Base-by-base conservation (phyloP, 2,888 invertebrate species). In the Heliconius ethilla region DNA sequence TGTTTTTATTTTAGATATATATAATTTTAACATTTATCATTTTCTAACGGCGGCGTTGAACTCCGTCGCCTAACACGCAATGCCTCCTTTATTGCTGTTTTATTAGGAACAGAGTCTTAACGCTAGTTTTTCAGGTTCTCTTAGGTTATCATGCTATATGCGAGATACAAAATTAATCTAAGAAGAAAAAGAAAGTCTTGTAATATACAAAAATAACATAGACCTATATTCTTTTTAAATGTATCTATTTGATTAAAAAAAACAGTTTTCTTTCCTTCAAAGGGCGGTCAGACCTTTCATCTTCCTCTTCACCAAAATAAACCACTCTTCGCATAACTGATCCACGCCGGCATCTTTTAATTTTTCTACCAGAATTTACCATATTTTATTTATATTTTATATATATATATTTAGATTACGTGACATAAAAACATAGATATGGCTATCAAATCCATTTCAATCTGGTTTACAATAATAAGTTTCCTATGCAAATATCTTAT, bases 401-500 rank as follows among this genome's bases (percentile, higher is more conserved):
- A 59, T 59, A 70, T 25, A 72, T 59, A 70, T 25, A 72, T 59
- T 59, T 72, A 33, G n/a, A 33, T 29, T 33, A 63, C 63, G 62
- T 74, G 63, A 29, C 63, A 63, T 45, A 22, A 74, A 74, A 74
- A 65, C 74, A 74, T 74, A 45, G 37, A 45, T 74, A 74, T 27
- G 74, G 65, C 77, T 77, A 75, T 78, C 75, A 66, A 75, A 65
- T 33, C 40, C 74, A 78, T 80, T 73, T 72, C 63, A 74, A 65
- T 69, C 78, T 80, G 65, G 78, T 76, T 79, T 70, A 78, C 74
- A 77, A 73, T 67, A 75, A 79, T 75, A 76, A 79, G 79, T 80
- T 77, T 77, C 6, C 70, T 81, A 81, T 81, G 79, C 79, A 78
- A 81, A 81, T 81, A 78, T 77, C 72, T 70, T 72, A 78, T 76